Percentiles rank a stretch among this genome's conserved stretches.
Evolutionary conservation across 2,797 vertebrate species (phyloP).

Genomic region (Phataginus tetradactyla): DNA sequence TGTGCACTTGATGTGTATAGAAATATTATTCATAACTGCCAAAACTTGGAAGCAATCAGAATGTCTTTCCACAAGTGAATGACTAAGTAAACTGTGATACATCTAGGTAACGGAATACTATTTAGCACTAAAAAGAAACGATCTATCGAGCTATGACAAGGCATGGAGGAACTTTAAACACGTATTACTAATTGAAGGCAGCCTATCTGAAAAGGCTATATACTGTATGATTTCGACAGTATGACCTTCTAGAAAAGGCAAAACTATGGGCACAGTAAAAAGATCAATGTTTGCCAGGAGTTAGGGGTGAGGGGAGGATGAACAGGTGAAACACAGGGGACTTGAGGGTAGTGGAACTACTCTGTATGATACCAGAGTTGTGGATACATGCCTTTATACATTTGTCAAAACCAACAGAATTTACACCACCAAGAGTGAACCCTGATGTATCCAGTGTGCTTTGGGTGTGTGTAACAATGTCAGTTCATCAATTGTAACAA

Average conservation of each 20-base stretch:
- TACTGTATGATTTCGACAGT: background rate
- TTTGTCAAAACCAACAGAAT: background rate
- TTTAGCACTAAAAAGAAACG: background rate
- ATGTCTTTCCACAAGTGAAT: background rate
- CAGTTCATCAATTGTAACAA: too few relatives aligned
- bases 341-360: background rate
- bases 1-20: background rate
- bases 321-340: background rate
- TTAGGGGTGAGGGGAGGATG: background rate
- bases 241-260: background rate
- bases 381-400: background rate
- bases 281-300: background rate
- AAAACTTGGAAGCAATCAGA: background rate
- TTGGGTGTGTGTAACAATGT: background rate
- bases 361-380: background rate
- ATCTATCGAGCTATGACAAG: background rate
- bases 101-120: background rate
- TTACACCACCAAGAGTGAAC: background rate
- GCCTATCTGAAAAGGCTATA: background rate
- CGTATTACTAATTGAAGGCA: background rate
- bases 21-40: background rate
- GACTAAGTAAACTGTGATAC: background rate
- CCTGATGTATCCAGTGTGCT: background rate
- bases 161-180: background rate
- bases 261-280: background rate